Evolutionary conservation across 2,888 invertebrate genomes (phyloP), one percentile per base, ranked within the genome.

Genomic region (Xestia sexstrigata): DNA sequence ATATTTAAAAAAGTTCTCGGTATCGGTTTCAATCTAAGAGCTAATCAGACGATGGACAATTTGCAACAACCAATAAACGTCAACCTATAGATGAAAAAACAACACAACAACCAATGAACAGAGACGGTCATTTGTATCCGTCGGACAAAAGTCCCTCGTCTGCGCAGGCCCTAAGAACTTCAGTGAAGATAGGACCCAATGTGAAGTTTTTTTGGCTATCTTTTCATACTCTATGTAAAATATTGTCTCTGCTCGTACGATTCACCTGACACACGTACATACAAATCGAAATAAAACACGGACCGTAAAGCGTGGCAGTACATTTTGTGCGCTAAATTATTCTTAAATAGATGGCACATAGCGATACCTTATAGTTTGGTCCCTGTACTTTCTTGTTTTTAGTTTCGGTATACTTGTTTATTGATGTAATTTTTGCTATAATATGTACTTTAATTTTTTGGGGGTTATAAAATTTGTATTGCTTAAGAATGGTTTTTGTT

Each of bases 321-420:
- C 30, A 76, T 74, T 52, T 87, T 88, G 87, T 84, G 89, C 88
- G 84, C 79, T 83, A 83, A 87, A 89, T 86, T 79, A 88, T 83
- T 85, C 89, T 91, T 92, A 93, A 89, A 91, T 92, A 93, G 91
- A 95, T 94, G 95, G 94, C 94, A 94, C 94, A 90, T 93, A 90
- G 89, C 91, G 90, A 92, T 90, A 89, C 60, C 79, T 83, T 84
- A 86, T 75, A 90, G 91, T 93, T 95, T 95, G 95, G 95, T 95
- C 95, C 93, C 95, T 93, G 91, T 90, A 92, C 91, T 92, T 92
- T 93, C 90, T 93, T 88, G 89, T 78, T 88, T 74, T 88, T 81
- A 81, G 82, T 85, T 26, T 84, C 81, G 75, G 78, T 81, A 84
- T 84, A 81, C 68, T n/a, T 73, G 49, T 55, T 20, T 71, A 49